Evolutionary conservation across 1,140 invertebrate genomes (phyloP).

Genomic region (Batillaria attramentaria): DNA sequence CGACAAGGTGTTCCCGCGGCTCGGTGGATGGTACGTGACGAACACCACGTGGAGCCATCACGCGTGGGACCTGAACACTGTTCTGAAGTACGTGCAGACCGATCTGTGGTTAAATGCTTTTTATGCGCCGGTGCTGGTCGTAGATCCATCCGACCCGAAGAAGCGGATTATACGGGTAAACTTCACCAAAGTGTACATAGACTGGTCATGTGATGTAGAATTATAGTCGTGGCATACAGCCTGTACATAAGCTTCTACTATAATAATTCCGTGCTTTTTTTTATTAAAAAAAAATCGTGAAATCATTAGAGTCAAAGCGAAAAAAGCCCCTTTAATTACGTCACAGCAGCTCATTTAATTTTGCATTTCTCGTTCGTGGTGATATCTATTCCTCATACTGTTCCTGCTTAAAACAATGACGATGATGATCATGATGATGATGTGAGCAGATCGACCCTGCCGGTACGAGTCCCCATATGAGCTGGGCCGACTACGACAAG

Average conservation of each 20-base stretch:
- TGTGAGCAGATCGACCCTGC: conserved; percentile 26
- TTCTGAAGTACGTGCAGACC: conserved; percentile 55
- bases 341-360: too few relatives aligned
- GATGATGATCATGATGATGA: not conserved
- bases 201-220: too few relatives aligned
- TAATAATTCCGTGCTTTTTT: too few relatives aligned
- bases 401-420: not conserved
- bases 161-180: conserved; percentile 57
- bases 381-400: too few relatives aligned
- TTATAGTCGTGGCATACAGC: too few relatives aligned
- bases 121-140: conserved; percentile 49
- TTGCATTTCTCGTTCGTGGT: too few relatives aligned
- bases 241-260: too few relatives aligned
- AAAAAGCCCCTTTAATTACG: too few relatives aligned
- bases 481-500: conserved; percentile 21
- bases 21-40: conserved; percentile 64
- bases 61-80: conserved; percentile 55
- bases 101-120: conserved; percentile 65
- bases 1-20: conserved; percentile 48
- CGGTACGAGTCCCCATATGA: conserved; percentile 19
- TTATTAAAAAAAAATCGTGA: too few relatives aligned
- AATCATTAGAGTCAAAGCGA: too few relatives aligned
- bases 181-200: too few relatives aligned
- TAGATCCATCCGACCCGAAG: conserved; percentile 44
- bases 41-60: conserved; percentile 41